phyloP scores from a whole-genome alignment of 23 tunicate species.

The Styela clava region DNA sequence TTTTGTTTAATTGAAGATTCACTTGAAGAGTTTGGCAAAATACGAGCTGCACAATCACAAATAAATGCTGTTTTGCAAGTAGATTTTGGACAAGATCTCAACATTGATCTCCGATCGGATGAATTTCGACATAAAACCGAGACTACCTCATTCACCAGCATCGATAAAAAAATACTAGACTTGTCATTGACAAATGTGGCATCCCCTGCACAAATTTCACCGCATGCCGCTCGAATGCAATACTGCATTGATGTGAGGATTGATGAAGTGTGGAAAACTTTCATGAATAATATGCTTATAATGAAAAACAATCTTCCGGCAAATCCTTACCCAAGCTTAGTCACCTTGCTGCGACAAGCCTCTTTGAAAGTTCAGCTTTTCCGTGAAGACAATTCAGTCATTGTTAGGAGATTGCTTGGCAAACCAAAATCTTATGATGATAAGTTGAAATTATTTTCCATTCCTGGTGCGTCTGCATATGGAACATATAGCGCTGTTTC shows the following conservation, averaged over 20 bases:
- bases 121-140: slow-evolving; percentile 38
- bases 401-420: not conserved
- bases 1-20: slow-evolving; percentile 36
- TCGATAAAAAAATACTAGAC: slow-evolving; percentile 32
- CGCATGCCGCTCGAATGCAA: slow-evolving; percentile 41
- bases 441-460: not conserved
- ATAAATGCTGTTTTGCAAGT: not conserved
- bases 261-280: slow-evolving; percentile 48
- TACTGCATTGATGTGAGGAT: slow-evolving; percentile 53
- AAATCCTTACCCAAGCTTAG: slow-evolving; percentile 53
- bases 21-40: slow-evolving; percentile 34
- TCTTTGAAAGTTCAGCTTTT: slow-evolving; percentile 25
- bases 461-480: slow-evolving; percentile 10
- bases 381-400: not conserved
- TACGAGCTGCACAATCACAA: not conserved
- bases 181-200: slow-evolving; percentile 18
- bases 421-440: slow-evolving; percentile 16
- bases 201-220: slow-evolving; percentile 30
- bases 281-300: slow-evolving; percentile 36
- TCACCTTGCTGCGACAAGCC: slow-evolving; percentile 35
- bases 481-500: not conserved
- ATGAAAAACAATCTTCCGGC: slow-evolving; percentile 48
- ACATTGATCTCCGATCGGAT: not conserved
- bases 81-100: slow-evolving; percentile 20
- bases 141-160: slow-evolving; percentile 24